phyloP scores from a whole-genome alignment of 64 coral and sea anemone genomes.

The Anthopleura sola region DNA sequence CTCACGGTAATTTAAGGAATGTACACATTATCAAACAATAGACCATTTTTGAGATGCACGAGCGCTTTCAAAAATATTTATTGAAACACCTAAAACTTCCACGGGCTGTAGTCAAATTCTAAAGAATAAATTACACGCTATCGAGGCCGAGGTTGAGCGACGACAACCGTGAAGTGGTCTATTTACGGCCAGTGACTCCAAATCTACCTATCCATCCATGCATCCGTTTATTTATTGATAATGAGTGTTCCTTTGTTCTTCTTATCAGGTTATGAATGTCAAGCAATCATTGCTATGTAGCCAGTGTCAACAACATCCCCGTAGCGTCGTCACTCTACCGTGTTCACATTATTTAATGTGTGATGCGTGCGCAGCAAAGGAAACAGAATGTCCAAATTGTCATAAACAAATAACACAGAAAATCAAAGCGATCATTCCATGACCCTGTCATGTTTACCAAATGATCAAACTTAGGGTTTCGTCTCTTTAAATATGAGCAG shows the following conservation, averaged over 20 bases:
- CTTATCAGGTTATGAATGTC: constrained; percentile 85
- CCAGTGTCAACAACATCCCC: constrained; percentile 70
- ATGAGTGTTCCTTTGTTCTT: neutral
- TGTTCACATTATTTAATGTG: constrained; percentile 95
- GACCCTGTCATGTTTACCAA: neutral
- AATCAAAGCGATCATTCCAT: constrained; percentile 35
- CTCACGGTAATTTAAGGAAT: too few species aligned
- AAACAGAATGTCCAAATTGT: constrained; percentile 78
- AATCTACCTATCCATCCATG: too few species aligned
- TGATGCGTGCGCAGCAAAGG: constrained; percentile 78
- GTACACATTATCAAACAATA: too few species aligned
- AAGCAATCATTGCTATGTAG: constrained; percentile 76
- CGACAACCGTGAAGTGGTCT: too few species aligned
- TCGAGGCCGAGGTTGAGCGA: too few species aligned
- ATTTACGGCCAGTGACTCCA: too few species aligned
- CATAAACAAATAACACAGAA: constrained; percentile 80
- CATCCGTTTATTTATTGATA: neutral
- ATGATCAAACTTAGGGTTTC: constrained; percentile 13
- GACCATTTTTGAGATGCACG: too few species aligned
- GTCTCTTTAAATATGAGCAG: constrained; percentile 17
- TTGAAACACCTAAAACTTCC: too few species aligned
- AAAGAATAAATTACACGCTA: too few species aligned
- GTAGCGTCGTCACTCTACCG: constrained; percentile 83
- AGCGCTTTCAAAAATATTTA: too few species aligned
- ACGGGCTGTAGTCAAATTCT: too few species aligned